Percentiles rank a stretch among this genome's conserved stretches.
Conservation (phyloP, 2,888 invertebrate species). For the Trilocha varians region DNA sequence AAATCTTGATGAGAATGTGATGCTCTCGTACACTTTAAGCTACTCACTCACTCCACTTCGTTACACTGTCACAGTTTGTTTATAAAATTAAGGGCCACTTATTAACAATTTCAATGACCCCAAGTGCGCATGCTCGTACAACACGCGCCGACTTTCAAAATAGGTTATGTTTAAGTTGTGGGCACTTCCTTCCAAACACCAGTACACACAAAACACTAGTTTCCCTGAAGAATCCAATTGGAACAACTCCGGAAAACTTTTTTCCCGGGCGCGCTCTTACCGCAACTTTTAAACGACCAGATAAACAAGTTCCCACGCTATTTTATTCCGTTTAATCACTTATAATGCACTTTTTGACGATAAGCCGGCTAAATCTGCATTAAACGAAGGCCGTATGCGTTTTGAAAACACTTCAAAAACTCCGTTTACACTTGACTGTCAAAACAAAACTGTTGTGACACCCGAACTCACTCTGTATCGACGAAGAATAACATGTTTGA, state of each 20-base stretch:
- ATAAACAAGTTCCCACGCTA: conserved; percentile 39
- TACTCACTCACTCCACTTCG: conserved; percentile 40
- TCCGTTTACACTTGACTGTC: conserved; percentile 67
- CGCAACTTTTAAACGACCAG: conserved; percentile 20
- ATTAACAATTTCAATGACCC: conserved; percentile 56
- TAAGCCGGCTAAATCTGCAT: conserved; percentile 59
- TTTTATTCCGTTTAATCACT: conserved; percentile 33
- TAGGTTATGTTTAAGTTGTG: conserved; percentile 65
- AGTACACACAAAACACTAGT: conserved; percentile 38
- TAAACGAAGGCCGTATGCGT: conserved; percentile 60
- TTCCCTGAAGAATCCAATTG: conserved; percentile 50
- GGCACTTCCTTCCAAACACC: conserved; percentile 41
- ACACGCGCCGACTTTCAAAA: conserved; percentile 63
- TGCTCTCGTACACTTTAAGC: conserved; percentile 44
- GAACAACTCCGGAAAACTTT: conserved; percentile 42
- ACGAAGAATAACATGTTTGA: conserved; percentile 47
- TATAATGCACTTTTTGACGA: conserved; percentile 43
- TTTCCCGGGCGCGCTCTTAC: conserved; percentile 19
- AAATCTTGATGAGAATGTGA: conserved; percentile 21
- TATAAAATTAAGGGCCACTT: conserved; percentile 61
- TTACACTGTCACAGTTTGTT: conserved; percentile 58
- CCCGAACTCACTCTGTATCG: conserved; percentile 41
- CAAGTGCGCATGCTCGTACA: conserved; percentile 63
- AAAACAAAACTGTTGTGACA: conserved; percentile 52
- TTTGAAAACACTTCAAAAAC: conserved; percentile 66